phyloP scores from a whole-genome alignment of 2,888 invertebrate species.

The Rhingia rostrata region DNA sequence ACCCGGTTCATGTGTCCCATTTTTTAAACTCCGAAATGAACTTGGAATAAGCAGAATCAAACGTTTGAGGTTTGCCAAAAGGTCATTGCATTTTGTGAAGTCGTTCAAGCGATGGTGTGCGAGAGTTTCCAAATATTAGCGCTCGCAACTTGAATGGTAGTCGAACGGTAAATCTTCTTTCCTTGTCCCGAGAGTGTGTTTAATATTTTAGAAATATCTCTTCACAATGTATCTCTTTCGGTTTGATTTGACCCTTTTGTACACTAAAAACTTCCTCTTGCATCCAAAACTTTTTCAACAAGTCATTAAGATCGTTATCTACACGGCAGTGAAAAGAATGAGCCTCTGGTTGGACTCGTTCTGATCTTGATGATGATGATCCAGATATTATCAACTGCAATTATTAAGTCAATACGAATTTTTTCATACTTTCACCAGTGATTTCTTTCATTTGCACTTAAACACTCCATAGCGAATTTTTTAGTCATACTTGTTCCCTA shows the following conservation, averaged over 20 bases:
- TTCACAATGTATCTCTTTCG: conserved; percentile 32
- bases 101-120: conserved; percentile 17
- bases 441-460: too few species aligned
- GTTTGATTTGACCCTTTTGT: background rate
- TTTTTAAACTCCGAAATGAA: conserved; percentile 35
- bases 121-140: conserved; percentile 22
- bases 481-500: too few species aligned
- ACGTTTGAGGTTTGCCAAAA: too few species aligned
- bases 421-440: too few species aligned
- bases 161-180: conserved; percentile 14
- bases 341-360: background rate
- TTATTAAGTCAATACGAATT: too few species aligned
- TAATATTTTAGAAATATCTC: conserved; percentile 4
- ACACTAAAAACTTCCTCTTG: conserved; percentile 18
- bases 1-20: conserved; percentile 27
- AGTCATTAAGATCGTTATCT: conserved; percentile 5
- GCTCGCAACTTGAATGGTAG: conserved; percentile 20
- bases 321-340: conserved; percentile 31
- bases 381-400: conserved; percentile 54
- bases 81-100: conserved; percentile 26
- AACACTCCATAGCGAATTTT: too few species aligned
- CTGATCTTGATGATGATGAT: conserved; percentile 16
- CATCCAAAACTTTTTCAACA: conserved; percentile 16
- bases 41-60: conserved; percentile 33
- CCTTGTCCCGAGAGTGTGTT: conserved; percentile 13